Evolutionary conservation across 2,888 invertebrate species (phyloP), one percentile per base, ranked within the genome.

Genomic region (Taphrorychus bicolor): DNA sequence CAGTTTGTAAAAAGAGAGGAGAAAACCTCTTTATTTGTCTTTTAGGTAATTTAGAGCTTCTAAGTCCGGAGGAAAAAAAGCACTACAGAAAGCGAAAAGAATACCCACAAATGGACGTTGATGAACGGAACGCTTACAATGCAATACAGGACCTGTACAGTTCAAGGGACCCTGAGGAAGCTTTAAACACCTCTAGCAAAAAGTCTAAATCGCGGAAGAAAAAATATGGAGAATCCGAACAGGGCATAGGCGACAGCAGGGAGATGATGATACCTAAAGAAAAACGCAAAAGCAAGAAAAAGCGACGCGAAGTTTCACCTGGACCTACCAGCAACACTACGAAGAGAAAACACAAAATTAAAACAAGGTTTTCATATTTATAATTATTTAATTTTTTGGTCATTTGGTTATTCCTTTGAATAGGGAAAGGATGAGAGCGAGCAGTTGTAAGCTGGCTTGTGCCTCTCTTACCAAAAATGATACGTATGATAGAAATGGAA

Each of bases 261-360:
- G 83, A 83, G 73, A 82, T 82, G 80, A 83, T 83, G 81, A 82
- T 83, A 53, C 82, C 82, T 0, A 82, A 82, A 68, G 82, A 83
- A 62, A 81, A 81, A 72, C 76, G 77, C 41, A 82, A 81, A 66
- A 81, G 80, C 65, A 82, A 82, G 68, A 82, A 82, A 73, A 82
- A 82, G 59, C 79, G 80, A 67, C 73, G 81, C 22, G 82, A 82
- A 70, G 60, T 59, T 17, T 77, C 76, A 1, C 76, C 77, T 5
- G 65, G 66, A 18, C 68, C 70, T 5, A 58, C 70, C 5, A 60
- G 66, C 1, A 75, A 71, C 42, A 75, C 76, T 16, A 73, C 73
- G 5, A 81, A 81, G 73, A 74, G 80, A 41, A 82, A 82, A 71
- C 82, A 82, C 69, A 71, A 70, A 59, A 70, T n/a, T 32, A 68